These are phyloP conservation scores for Ceyx margarethae DNA, from an alignment of 2,113 vertebrate genomes.

Conservation along the genomic window DNA sequence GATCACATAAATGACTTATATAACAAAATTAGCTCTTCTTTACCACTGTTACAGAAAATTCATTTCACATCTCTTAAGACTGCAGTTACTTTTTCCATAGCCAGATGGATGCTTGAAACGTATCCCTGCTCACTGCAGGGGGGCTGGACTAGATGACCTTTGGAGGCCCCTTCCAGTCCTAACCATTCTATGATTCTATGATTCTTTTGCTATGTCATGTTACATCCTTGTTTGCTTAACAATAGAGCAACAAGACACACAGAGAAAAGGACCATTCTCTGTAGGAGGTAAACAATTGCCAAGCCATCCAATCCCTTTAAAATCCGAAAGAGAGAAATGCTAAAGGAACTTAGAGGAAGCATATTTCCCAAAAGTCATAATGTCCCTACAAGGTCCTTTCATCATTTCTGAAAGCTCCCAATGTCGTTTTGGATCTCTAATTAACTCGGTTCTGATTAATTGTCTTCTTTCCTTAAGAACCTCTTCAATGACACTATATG, in stretches of 20 bases:
- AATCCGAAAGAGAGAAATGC: background rate
- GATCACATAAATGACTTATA: background rate
- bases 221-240: background rate
- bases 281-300: background rate
- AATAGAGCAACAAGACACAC: background rate
- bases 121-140: no score
- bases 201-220: background rate
- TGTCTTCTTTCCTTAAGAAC: conserved; percentile 23
- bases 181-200: no score
- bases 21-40: background rate
- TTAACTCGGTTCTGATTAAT: conserved; percentile 52
- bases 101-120: no score
- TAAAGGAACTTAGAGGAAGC: background rate
- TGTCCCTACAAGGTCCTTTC: background rate
- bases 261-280: background rate
- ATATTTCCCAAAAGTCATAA: background rate
- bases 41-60: background rate
- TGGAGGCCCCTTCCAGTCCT: no score
- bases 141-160: no score
- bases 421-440: background rate
- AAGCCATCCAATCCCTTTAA: background rate
- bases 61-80: background rate
- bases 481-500: background rate
- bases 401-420: conserved; percentile 14
- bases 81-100: background rate